Evolutionary conservation across 2,888 invertebrate genomes (phyloP), one percentile per base, ranked within the genome.

Genomic region (Galerucella pusilla): DNA sequence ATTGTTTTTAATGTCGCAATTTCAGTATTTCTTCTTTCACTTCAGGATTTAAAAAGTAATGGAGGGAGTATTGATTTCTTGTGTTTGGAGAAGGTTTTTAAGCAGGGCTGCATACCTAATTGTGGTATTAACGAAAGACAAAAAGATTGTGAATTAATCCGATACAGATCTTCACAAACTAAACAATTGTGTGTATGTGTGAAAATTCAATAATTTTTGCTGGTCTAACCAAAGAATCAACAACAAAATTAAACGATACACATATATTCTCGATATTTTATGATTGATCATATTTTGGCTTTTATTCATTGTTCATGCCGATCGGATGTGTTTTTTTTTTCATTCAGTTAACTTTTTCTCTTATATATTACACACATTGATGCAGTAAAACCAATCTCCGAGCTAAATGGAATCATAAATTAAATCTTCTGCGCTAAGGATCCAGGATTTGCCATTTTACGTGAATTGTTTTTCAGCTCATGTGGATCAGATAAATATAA

Each of bases 321-420:
- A 25, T 59, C 3, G 4, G 20, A 59, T 59, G 25, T 59, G 20
- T 16, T 59, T 20, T 10, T 25, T 25, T 59, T 59, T 59, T 59
- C 4, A 7, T 25, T 28, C 25, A 6, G 25, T 59, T 59, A 10
- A 25, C 59, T 59, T 59, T 10, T 11, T 5, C 10, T 59, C 11
- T 25, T 16, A 46, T 12, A 35, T 35, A n/a, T 14, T 57, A 57
- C n/a, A 59, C 11, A 11, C 25, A 59, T 25, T 59, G 12, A 59
- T 16, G 25, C 5, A 25, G 25, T 25, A 59, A 59, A 59, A 59
- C 59, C 59, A 59, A 59, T 59, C 59, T 20, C 59, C 5, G 20
- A 20, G 11, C 59, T 59, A 59, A 59, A 59, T 59, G 59, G 59
- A 16, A 59, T 59, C 59, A 59, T 12, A 59, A 59, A 59, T 59